A percentile compares a stretch with the other conserved stretches of the same genome.
phyloP scores from a whole-genome alignment of 2,888 invertebrate species.

The Pammene aurita region DNA sequence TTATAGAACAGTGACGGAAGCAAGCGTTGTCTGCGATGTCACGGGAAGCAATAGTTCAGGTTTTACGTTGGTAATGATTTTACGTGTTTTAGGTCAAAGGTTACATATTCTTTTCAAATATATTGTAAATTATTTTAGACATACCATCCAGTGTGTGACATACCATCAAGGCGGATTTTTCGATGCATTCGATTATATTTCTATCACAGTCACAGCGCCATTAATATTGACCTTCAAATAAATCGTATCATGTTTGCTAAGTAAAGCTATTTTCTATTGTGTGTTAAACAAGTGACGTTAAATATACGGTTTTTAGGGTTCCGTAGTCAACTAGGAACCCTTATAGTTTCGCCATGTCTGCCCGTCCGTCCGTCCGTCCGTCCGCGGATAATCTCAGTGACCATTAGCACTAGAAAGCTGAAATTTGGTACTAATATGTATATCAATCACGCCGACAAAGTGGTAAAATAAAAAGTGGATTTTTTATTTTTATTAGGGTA shows the following conservation, averaged over 20 bases:
- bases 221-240: neutral
- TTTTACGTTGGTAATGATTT: slow-evolving; percentile 39
- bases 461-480: too few species aligned
- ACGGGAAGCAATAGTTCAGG: slow-evolving; percentile 39
- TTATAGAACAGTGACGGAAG: slow-evolving; percentile 36
- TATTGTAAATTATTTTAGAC: neutral
- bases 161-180: neutral
- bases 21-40: slow-evolving; percentile 30
- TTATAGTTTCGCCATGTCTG: too few species aligned
- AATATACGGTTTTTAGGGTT: too few species aligned
- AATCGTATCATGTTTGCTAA: neutral
- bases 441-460: too few species aligned
- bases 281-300: too few species aligned
- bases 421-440: too few species aligned
- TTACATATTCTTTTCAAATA: slow-evolving; percentile 8
- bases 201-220: neutral
- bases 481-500: too few species aligned
- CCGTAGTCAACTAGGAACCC: too few species aligned
- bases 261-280: too few species aligned
- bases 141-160: neutral
- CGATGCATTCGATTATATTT: neutral
- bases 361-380: too few species aligned
- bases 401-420: too few species aligned
- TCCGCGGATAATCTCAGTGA: too few species aligned
- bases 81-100: slow-evolving; percentile 33